Evolutionary conservation across 2,797 vertebrate genomes (phyloP), one percentile per base, ranked within the genome.

Genomic region (Sternarchorhynchus goeldii): DNA sequence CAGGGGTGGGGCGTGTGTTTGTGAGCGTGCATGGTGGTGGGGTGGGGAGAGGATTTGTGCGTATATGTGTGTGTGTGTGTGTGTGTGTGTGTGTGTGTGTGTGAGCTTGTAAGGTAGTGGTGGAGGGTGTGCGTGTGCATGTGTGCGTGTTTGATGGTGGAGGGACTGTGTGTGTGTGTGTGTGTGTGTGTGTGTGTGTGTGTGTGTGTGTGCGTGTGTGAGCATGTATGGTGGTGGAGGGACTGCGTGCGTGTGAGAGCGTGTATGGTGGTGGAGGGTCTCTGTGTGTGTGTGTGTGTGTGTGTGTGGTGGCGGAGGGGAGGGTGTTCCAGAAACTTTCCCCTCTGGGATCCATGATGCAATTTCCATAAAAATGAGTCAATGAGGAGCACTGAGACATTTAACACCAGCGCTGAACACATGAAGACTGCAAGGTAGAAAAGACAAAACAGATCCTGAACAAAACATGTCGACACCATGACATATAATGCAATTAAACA

Each of bases 351-450:
- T 41, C 41, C 21, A 41, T 32, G 53, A 60, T 73, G 55, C 59
- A 72, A 77, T 81, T 77, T 81, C 60, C 73, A 72, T 81, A 76
- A 70, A 81, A 81, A 63, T 64, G 36, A 70, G 41, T 69, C 18
- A 69, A 7, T 56, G 66, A 76, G 71, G 6, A 73, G 76, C 75
- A 64, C n/a, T 50, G 78, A 83, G 81, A 79, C 76, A 25, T 66
- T 50, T 31, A 76, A 63, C 21, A 76, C 29, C 66, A 75, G 25
- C 21, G 31, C 55, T 66, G 45, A 56, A 20, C 31, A 25, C 45
- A 16, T 16, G 20, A 56, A 50, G 31, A 32, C 72, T n/a, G 25
- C 20, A 6, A 65, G 21, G 29, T 18, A 34, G 8, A 5, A 29
- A 36, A 31, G 25, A 25, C 18, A 31, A 29, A 17, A 75, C 3